Base-by-base conservation (phyloP, 1,140 invertebrate genomes). In the Lerema accius region DNA sequence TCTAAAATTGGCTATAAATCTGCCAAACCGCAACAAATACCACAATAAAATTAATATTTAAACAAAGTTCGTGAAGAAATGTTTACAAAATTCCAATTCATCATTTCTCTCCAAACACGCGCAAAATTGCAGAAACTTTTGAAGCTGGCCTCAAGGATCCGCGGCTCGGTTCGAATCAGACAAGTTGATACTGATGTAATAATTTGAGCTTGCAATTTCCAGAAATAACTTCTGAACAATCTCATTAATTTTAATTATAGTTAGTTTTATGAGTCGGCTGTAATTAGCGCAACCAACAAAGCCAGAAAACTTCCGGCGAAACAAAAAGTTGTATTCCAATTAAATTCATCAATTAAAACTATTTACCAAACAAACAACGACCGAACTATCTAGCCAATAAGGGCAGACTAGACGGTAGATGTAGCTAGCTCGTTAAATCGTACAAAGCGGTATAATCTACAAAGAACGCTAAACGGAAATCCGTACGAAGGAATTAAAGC, bases 401-500 rank as follows among this genome's bases (percentile, higher is more conserved):
- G 15, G 14, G 3, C 26, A 14, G 26, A n/a, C 19, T 23, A 23
- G 19, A 23, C 19, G 19, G n/a, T n/a, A n/a, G n/a, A 23, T 23
- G 19, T 23, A 23, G 19, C 19, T 23, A 23, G 19, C 56, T 37
- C 37, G 56, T 26, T 59, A 39, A 17, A 37, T 16, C 6, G 26
- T 28, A 48, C 55, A 46, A 48, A 59, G 56, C 32, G 10, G 43
- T 35, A 37, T 37, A 58, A 58, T 48, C n/a, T 48, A 15, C 43
- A 48, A 59, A 39, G 43, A 15, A 11, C 3, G 16, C 43, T 39
- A 59, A 59, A 14, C 35, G n/a, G 4, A 56, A 59, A 39, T 48
- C 43, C 14, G 43, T 59, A 35, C 43, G 43, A 59, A 26, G 17
- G 17, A 48, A 59, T 59, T 59, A 48, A 59, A 23, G 32, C 43